Percentiles rank a stretch among this genome's conserved stretches.
phyloP scores from a whole-genome alignment of 2,797 vertebrate genomes.

The Poeciliopsis presidionis region DNA sequence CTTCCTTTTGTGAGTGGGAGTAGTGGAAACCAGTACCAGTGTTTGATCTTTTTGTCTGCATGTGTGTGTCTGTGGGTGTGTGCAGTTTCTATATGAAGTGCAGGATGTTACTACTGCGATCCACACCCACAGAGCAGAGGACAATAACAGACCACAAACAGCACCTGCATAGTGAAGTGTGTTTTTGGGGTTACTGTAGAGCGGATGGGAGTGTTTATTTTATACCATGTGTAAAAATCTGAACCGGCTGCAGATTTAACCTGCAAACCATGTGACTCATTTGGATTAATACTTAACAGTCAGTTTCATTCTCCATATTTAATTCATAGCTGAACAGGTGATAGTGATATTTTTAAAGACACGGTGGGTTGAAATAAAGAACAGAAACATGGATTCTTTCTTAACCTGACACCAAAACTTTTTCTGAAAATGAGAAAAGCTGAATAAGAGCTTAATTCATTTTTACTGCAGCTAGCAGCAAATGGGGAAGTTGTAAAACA shows the following conservation, averaged over 20 bases:
- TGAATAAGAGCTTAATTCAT: background rate
- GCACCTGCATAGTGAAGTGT: slow-evolving; percentile 51
- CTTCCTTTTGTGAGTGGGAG: slow-evolving; percentile 36
- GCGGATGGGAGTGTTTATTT: slow-evolving; percentile 74
- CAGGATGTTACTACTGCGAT: slow-evolving; percentile 67
- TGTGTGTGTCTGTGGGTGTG: slow-evolving; percentile 29
- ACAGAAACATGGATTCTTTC: background rate
- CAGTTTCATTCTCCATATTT: background rate
- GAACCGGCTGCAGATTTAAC: background rate
- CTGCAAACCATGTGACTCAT: background rate
- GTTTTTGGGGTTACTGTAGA: slow-evolving; percentile 16
- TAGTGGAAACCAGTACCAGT: slow-evolving; percentile 5
- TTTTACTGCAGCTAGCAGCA: background rate
- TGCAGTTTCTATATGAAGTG: slow-evolving; percentile 63
- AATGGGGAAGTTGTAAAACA: background rate
- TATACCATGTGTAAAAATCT: slow-evolving; percentile 48
- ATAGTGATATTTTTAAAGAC: background rate
- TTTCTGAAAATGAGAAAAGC: background rate
- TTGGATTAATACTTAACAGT: background rate
- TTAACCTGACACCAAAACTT: background rate
- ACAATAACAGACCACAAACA: slow-evolving; percentile 62
- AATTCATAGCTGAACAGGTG: background rate
- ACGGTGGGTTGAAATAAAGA: background rate
- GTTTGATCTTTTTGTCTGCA: slow-evolving; percentile 40
- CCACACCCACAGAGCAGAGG: slow-evolving; percentile 60